Percentiles rank a stretch among this genome's conserved stretches.
phyloP scores from a whole-genome alignment of 2,797 vertebrate species.

The Ispidina picta region DNA sequence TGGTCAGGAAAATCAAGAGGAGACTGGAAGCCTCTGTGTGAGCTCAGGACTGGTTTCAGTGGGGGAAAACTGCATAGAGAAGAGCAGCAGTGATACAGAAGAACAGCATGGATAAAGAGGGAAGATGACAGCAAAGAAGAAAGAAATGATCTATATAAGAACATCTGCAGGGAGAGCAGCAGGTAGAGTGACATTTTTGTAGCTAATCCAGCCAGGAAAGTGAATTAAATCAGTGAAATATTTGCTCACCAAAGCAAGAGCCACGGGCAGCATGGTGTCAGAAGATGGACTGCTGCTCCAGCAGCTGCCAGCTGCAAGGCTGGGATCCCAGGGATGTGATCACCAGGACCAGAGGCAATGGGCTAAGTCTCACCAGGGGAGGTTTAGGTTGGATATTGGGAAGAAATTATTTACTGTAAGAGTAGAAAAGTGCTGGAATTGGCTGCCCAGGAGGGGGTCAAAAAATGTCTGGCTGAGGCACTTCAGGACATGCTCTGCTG shows the following conservation, averaged over 20 bases:
- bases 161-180: background rate
- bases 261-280: background rate
- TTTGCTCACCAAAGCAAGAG: background rate
- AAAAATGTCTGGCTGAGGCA: too few species aligned
- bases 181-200: background rate
- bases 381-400: too few species aligned
- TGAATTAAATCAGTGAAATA: background rate
- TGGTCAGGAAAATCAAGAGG: background rate
- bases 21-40: background rate
- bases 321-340: background rate
- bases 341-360: background rate
- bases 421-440: too few species aligned
- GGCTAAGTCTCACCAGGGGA: too few species aligned
- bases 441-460: too few species aligned
- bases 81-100: background rate
- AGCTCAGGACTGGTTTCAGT: background rate
- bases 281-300: background rate
- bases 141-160: background rate
- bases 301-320: background rate
- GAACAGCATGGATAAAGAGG: background rate
- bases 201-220: background rate
- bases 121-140: background rate
- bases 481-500: too few species aligned
- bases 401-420: too few species aligned
- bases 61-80: background rate